Conservation (phyloP, 2,888 invertebrate species). For the Ennomos quercinarius region DNA sequence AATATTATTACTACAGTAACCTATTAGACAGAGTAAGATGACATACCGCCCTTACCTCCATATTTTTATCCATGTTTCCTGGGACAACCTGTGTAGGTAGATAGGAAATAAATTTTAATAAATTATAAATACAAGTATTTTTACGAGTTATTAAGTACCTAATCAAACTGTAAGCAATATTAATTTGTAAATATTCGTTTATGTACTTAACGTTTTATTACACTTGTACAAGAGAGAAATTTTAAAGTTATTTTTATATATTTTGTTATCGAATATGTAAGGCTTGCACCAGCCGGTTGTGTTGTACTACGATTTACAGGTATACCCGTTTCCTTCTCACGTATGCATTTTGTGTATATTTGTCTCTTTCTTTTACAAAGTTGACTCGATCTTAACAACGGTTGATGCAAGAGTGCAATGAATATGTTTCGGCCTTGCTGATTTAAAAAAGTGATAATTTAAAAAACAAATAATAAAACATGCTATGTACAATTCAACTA, state of each 20-base stretch:
- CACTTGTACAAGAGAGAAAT: background rate
- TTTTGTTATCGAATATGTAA: background rate
- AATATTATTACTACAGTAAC: too few relatives aligned
- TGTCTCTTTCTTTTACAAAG: too few relatives aligned
- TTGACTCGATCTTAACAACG: too few relatives aligned
- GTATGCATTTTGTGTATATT: too few relatives aligned
- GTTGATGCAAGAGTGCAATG: background rate
- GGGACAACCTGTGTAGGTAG: background rate
- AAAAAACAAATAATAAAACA: background rate
- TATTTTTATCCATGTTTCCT: too few relatives aligned
- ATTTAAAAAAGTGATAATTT: background rate
- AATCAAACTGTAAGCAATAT: constrained; percentile 17
- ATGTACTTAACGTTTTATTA: constrained; percentile 11
- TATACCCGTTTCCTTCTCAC: too few relatives aligned
- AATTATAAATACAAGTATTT: background rate
- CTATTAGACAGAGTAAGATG: too few relatives aligned
- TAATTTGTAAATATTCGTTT: constrained; percentile 11
- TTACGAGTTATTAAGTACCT: constrained; percentile 3
- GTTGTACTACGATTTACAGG: too few relatives aligned
- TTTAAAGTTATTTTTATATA: constrained; percentile 4
- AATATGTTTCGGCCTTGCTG: constrained; percentile 3
- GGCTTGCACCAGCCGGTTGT: too few relatives aligned
- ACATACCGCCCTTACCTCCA: too few relatives aligned
- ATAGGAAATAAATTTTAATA: constrained; percentile 4
- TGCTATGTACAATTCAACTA: too few relatives aligned